Conservation (phyloP, 2,113 vertebrate genomes). For the Oncorhynchus nerka region DNA sequence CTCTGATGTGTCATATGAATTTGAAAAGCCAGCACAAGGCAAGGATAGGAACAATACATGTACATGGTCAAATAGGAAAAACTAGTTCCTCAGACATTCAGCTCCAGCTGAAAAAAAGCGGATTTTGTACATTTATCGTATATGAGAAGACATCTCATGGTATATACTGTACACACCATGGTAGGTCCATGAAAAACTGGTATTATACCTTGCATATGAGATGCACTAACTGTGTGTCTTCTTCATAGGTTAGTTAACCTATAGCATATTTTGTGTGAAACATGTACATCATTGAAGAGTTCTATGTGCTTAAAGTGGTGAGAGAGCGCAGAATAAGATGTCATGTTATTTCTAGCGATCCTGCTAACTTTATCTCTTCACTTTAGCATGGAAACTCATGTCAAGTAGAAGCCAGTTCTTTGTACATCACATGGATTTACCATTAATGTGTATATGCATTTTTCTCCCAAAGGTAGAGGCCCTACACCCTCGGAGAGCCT, state of each 20-base stretch:
- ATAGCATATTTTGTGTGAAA: too few relatives aligned
- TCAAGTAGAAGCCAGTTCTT: not conserved
- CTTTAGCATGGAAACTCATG: constrained; percentile 18
- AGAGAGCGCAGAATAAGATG: not conserved
- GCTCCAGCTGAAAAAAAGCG: too few relatives aligned
- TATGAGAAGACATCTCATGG: too few relatives aligned
- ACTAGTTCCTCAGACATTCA: too few relatives aligned
- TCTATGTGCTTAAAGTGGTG: not conserved
- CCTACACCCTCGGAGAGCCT: not conserved
- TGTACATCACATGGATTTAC: constrained; percentile 23
- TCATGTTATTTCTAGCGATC: not conserved
- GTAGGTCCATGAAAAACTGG: too few relatives aligned
- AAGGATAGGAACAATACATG: too few relatives aligned
- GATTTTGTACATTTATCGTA: too few relatives aligned
- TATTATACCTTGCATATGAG: too few relatives aligned
- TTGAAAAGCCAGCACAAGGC: too few relatives aligned
- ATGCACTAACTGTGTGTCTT: not conserved
- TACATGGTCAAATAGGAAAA: too few relatives aligned
- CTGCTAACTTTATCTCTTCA: not conserved
- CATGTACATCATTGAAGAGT: not conserved
- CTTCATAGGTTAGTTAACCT: not conserved
- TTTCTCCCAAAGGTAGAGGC: not conserved
- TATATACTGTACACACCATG: too few relatives aligned
- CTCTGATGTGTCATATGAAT: too few relatives aligned
- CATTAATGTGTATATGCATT: constrained; percentile 6